Evolutionary conservation across 2,113 vertebrate genomes (phyloP).

Genomic region (Channa maculata): DNA sequence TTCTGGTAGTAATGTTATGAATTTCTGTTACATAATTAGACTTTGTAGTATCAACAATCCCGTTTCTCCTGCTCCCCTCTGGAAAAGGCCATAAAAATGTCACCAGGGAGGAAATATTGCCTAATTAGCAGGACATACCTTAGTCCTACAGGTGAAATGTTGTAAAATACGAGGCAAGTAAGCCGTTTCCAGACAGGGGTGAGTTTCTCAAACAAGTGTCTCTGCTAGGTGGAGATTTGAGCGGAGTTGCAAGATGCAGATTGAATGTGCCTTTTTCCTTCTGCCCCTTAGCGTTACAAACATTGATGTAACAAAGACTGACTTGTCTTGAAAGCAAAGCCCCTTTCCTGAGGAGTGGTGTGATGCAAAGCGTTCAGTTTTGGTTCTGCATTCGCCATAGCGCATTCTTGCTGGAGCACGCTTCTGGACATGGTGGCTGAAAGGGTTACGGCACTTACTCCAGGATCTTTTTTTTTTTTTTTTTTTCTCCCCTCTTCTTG

Average conservation of each 20-base stretch:
- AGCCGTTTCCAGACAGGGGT: slow-evolving; percentile 46
- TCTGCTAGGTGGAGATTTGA: slow-evolving; percentile 37
- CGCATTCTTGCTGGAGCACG: slow-evolving; percentile 38
- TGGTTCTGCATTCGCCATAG: slow-evolving; percentile 18
- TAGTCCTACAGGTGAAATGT: slow-evolving; percentile 64
- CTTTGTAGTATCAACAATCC: slow-evolving; percentile 72
- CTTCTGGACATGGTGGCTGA: slow-evolving; percentile 47
- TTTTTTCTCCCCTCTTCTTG: slow-evolving; percentile 57
- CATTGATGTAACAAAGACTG: slow-evolving; percentile 46
- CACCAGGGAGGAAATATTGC: slow-evolving; percentile 78
- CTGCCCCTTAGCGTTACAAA: slow-evolving; percentile 13
- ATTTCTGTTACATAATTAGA: slow-evolving; percentile 77
- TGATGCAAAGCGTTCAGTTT: slow-evolving; percentile 20
- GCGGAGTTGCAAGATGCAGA: slow-evolving; percentile 53
- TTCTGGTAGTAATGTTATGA: slow-evolving; percentile 60
- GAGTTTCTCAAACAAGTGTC: slow-evolving; percentile 40
- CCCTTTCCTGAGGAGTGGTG: slow-evolving; percentile 10
- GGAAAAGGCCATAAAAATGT: slow-evolving; percentile 77
- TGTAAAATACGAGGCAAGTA: slow-evolving; percentile 69
- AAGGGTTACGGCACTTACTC: slow-evolving; percentile 63
- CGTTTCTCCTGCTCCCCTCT: slow-evolving; percentile 39
- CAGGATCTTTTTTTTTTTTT: slow-evolving; percentile 46
- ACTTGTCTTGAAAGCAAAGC: slow-evolving; percentile 43
- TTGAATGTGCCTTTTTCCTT: slow-evolving; percentile 13
- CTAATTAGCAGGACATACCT: slow-evolving; percentile 78